These are phyloP conservation scores for Drosophila lutescens DNA, from an alignment of 2,888 invertebrate genomes.

Conservation along the genomic window DNA sequence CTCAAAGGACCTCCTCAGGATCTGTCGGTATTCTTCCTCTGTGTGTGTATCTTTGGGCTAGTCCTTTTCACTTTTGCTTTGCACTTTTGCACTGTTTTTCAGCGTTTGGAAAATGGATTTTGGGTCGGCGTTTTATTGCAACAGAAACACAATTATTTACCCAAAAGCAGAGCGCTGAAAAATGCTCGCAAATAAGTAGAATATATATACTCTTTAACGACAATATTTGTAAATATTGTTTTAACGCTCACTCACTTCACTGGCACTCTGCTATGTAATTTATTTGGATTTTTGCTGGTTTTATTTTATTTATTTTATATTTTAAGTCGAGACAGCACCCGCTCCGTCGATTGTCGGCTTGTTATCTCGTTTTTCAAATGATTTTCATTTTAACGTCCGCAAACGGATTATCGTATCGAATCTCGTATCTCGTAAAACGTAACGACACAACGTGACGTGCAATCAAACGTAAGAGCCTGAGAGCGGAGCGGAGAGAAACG, in stretches of 20 bases:
- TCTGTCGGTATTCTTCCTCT: conserved; percentile 34
- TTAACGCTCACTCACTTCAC: conserved; percentile 45
- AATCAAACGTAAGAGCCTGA: too few relatives aligned
- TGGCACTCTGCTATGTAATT: conserved; percentile 42
- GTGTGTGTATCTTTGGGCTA: conserved; percentile 57
- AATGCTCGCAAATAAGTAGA: conserved; percentile 32
- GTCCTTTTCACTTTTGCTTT: conserved; percentile 45
- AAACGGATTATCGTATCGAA: background rate
- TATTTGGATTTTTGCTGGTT: conserved; percentile 28
- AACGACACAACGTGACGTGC: background rate
- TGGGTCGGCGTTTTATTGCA: conserved; percentile 33
- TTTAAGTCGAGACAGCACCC: conserved; percentile 45
- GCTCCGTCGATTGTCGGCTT: conserved; percentile 64
- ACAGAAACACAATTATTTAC: conserved; percentile 15
- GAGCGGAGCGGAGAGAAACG: too few relatives aligned
- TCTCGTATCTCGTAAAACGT: too few relatives aligned
- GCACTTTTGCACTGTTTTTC: conserved; percentile 25
- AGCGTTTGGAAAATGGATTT: conserved; percentile 63
- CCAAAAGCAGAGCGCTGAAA: conserved; percentile 36
- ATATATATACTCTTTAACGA: conserved; percentile 6
- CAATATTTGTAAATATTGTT: conserved; percentile 15
- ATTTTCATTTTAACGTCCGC: background rate
- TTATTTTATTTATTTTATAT: too few relatives aligned
- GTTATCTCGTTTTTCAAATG: conserved; percentile 83
- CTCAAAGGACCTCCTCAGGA: conserved; percentile 56